Evolutionary conservation across 2,888 invertebrate genomes (phyloP).

Genomic region (Coecobrya sp.): DNA sequence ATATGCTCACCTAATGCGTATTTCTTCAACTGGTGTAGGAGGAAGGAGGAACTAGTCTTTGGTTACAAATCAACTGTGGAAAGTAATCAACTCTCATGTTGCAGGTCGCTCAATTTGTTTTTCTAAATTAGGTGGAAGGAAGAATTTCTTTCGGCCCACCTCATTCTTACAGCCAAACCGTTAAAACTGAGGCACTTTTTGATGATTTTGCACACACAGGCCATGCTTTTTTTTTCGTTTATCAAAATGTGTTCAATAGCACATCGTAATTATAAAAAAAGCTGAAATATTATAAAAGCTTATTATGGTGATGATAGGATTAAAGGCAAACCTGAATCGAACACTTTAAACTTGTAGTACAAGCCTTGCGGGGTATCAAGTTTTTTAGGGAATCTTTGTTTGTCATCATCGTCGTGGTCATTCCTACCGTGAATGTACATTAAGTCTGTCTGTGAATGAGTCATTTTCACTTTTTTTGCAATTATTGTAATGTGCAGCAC

Average conservation of each 20-base stretch:
- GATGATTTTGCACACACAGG: neutral
- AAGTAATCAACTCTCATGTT: constrained; percentile 49
- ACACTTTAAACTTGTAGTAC: constrained; percentile 3
- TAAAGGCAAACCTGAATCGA: constrained; percentile 36
- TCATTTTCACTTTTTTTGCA: constrained; percentile 10
- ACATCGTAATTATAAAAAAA: constrained; percentile 49
- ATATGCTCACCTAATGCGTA: neutral
- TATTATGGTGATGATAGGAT: constrained; percentile 38
- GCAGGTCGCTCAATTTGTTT: constrained; percentile 63
- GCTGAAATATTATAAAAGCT: constrained; percentile 20
- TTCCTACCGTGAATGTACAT: neutral
- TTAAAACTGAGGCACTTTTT: constrained; percentile 35
- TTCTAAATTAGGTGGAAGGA: constrained; percentile 63
- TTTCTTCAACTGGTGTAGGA: constrained; percentile 33
- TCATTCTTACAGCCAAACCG: neutral
- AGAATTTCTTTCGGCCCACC: constrained; percentile 57
- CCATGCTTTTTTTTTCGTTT: neutral
- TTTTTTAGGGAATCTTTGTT: neutral
- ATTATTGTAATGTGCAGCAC: neutral
- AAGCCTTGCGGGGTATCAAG: neutral
- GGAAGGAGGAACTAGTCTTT: constrained; percentile 44
- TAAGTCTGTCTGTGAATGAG: constrained; percentile 22
- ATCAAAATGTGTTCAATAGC: constrained; percentile 26
- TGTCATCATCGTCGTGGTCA: neutral
- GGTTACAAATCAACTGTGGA: constrained; percentile 50